Percentiles rank a stretch among this genome's conserved stretches.
phyloP scores from a whole-genome alignment of 2,113 vertebrate species.

The Pelobates fuscus region DNA sequence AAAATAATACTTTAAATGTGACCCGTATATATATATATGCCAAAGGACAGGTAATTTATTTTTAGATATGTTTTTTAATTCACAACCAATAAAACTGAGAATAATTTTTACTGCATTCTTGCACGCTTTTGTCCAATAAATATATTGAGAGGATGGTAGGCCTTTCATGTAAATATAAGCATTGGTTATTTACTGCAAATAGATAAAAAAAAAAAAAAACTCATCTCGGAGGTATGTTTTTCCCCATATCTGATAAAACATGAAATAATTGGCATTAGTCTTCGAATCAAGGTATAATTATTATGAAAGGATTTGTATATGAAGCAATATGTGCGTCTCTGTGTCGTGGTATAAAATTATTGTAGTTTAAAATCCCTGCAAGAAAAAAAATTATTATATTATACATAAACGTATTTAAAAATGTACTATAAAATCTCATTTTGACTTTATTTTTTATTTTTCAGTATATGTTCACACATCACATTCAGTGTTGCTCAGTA shows the following conservation, averaged over 20 bases:
- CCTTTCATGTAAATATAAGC: constrained; percentile 28
- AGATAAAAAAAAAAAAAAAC: neutral
- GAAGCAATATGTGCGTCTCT: constrained; percentile 29
- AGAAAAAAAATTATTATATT: neutral
- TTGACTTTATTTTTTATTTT: neutral
- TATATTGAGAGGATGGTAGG: too few species aligned
- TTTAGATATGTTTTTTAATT: too few species aligned
- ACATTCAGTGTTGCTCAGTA: constrained; percentile 24
- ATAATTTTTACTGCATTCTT: too few species aligned
- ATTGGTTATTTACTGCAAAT: constrained; percentile 2
- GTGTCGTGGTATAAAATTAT: constrained; percentile 25
- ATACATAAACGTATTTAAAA: constrained; percentile 19
- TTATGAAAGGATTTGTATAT: constrained; percentile 25
- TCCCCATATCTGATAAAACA: neutral
- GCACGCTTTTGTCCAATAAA: too few species aligned
- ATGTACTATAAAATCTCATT: constrained; percentile 2
- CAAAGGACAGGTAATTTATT: too few species aligned
- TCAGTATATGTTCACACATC: neutral
- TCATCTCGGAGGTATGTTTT: neutral
- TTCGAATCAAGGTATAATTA: constrained; percentile 10
- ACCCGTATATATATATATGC: too few species aligned
- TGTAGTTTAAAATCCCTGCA: neutral
- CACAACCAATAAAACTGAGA: too few species aligned
- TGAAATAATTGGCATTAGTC: constrained; percentile 17
- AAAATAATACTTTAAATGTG: too few species aligned